phyloP scores from a whole-genome alignment of 2,113 vertebrate species.

The Xenotilapia longispinis region DNA sequence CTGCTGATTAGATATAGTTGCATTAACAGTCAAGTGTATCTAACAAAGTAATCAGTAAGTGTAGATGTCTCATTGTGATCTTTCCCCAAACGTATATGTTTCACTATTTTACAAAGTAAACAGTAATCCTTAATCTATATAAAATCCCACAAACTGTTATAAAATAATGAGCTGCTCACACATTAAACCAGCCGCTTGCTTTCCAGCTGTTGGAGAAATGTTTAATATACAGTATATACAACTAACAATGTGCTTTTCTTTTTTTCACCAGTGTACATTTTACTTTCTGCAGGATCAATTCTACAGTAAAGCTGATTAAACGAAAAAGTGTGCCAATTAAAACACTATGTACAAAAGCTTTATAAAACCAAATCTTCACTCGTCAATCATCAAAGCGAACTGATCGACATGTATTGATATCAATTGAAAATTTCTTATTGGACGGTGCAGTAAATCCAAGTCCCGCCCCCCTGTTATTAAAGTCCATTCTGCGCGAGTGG shows the following conservation, averaged over 20 bases:
- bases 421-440: constrained; percentile 75
- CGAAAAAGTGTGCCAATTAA: not conserved
- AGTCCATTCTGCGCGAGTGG: constrained; percentile 69
- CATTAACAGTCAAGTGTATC: not conserved
- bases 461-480: constrained; percentile 68
- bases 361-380: not conserved
- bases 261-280: not conserved
- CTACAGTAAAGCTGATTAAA: not conserved
- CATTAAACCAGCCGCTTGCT: not conserved
- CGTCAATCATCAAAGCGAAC: constrained; percentile 76
- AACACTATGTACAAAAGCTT: not conserved
- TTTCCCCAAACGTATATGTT: not conserved
- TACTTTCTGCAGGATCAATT: not conserved
- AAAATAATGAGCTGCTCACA: not conserved
- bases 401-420: constrained; percentile 72
- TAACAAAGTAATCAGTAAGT: not conserved
- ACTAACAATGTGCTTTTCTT: not conserved
- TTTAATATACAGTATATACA: not conserved
- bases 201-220: not conserved
- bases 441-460: constrained; percentile 75
- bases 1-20: not conserved
- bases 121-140: not conserved
- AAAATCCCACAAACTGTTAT: not conserved
- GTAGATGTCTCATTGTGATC: not conserved
- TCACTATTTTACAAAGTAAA: not conserved